Evolutionary conservation across 1,140 invertebrate species (phyloP).

Genomic region (Octopus bimaculoides): DNA sequence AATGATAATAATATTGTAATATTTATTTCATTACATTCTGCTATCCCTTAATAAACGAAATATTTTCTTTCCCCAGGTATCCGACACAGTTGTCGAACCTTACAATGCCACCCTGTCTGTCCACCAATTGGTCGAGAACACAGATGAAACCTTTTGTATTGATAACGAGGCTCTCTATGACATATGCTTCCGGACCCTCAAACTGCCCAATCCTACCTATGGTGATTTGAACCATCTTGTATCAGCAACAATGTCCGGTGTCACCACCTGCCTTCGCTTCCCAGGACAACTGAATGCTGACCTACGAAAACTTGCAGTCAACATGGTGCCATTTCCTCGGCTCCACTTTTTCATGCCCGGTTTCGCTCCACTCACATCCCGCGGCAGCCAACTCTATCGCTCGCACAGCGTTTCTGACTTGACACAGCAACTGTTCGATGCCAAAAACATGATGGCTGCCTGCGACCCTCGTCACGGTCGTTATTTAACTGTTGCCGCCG

Average conservation of each 20-base stretch:
- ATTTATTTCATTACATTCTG: too few species aligned
- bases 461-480: slow-evolving; percentile 70
- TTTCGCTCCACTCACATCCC: slow-evolving; percentile 67
- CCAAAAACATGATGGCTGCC: slow-evolving; percentile 74
- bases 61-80: slow-evolving; percentile 32
- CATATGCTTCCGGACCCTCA: slow-evolving; percentile 65
- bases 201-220: slow-evolving; percentile 66
- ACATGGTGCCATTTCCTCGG: slow-evolving; percentile 70
- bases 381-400: slow-evolving; percentile 58
- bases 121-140: slow-evolving; percentile 75
- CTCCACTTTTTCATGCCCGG: slow-evolving; percentile 80
- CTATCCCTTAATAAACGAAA: too few species aligned
- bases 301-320: slow-evolving; percentile 77
- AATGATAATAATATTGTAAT: too few species aligned
- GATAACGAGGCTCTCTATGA: slow-evolving; percentile 55
- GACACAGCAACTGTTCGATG: slow-evolving; percentile 69
- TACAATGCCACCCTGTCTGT: slow-evolving; percentile 68
- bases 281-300: slow-evolving; percentile 77
- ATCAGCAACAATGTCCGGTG: slow-evolving; percentile 74
- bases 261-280: slow-evolving; percentile 75
- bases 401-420: slow-evolving; percentile 60
- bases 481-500: slow-evolving; percentile 76
- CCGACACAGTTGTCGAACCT: slow-evolving; percentile 63
- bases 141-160: slow-evolving; percentile 65
- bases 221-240: slow-evolving; percentile 56